Evolutionary conservation across 2,797 vertebrate species (phyloP), one percentile per base, ranked within the genome.

Genomic region (Epinephelus malabaricus): DNA sequence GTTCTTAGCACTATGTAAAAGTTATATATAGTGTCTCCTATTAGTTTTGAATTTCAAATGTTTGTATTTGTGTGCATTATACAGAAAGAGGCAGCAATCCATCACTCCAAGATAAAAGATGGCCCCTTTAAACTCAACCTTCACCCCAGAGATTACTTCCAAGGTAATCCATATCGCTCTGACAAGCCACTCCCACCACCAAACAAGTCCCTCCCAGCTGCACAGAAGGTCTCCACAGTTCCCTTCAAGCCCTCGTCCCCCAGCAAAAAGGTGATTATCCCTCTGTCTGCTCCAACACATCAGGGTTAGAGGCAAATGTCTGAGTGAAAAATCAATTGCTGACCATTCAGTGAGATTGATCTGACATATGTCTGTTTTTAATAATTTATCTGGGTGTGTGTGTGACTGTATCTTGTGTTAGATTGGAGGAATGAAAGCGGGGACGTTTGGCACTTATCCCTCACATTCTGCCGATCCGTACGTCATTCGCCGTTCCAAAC

Each of bases 211-310:
- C 81, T 82, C 38, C 78, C 69, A 30, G 62, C 70, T 3, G 66
- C 75, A 81, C 86, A 88, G 70, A 30, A 34, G 13, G 1, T 43
- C 76, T 58, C 43, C 23, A 56, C 18, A 0, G 76, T 88, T 59
- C 93, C 96, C 30, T 98, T 98, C 89, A 97, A 95, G 79, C 96
- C 97, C 23, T 67, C 94, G 14, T 97, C 96, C 86, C 97, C 96
- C 56, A 92, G 92, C 81, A 97, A 97, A 92, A 94, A 89, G 93
- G 97, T 97, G 72, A 67, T 9, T 73, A 21, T 54, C 10, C 13
- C 1, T 66, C 17, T n/a, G 2, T 50, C 6, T 55, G 47, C 27
- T 72, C 1, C 2, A 14, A 46, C 46, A n/a, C 1, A 5, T 53
- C 11, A 70, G 21, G 3, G 40, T 49, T 15, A 15, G n/a, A 49